Evolutionary conservation across 35 echinoderm and acorn worm species (phyloP), one percentile per base, ranked within the genome.

Genomic region (Diadema setosum): DNA sequence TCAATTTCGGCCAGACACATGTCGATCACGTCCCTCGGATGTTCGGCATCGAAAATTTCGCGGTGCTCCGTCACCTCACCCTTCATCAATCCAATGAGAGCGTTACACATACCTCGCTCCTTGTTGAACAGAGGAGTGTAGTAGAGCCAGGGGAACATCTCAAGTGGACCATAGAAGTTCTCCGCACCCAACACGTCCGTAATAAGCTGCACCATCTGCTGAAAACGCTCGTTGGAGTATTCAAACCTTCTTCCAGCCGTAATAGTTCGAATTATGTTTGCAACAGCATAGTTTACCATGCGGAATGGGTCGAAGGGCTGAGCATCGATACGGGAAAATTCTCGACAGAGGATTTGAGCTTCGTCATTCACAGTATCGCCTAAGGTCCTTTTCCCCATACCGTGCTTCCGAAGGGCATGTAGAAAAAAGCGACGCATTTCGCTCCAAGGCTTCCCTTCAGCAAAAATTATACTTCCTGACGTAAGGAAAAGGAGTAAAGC

Each of bases 211-310:
- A 55, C 75, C 61, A 94, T 40, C 78, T 84, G 80, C 37, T 85
- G 82, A 34, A 94, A 65, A 7, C 17, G 25, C 31, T 44, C 41
- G 30, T 94, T 60, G 5, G 59, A 84, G 32, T 94, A 94, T 41
- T 94, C 86, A 17, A 90, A 74, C 17, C 87, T 43, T 12, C 56
- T 76, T n/a, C 84, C 87, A 17, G 83, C 89, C 4, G 81, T 64
- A 0, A 94, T 83, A 9, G 63, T 75, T 12, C 80, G 89, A 17
- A 90, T 90, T 1, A 94, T 81, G 67, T 94, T 94, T 17, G 87
- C 89, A n/a, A 90, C 87, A 41, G 92, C 81, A 49, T 74, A 90
- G 25, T 65, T 84, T 18, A 90, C 39, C 32, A 90, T 65, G 57
- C 78, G 57, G 31, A 46, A 24, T 20, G 81, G 82, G 81, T 94